Conservation (phyloP, 2,113 vertebrate species). For the Cinclus mexicanus region DNA sequence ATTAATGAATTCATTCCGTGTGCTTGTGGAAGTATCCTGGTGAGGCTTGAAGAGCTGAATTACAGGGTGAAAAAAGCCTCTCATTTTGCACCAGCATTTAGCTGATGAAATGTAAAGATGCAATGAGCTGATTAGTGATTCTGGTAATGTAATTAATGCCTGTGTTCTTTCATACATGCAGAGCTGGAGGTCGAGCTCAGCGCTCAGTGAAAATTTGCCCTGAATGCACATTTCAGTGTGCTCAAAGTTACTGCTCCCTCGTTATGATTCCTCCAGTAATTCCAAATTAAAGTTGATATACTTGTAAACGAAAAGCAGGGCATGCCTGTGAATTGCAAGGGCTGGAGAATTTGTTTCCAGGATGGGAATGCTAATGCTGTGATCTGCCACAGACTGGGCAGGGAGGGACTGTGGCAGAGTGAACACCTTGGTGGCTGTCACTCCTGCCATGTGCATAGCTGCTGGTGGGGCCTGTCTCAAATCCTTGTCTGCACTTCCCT, state of each 20-base stretch:
- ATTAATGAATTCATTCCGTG: background rate
- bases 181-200: constrained; percentile 42
- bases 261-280: constrained; percentile 49
- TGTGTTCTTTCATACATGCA: constrained; percentile 38
- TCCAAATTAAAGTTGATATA: constrained; percentile 23
- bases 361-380: background rate
- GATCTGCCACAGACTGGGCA: rapidly evolving
- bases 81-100: constrained; percentile 30
- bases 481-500: background rate
- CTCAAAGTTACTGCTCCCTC: constrained; percentile 27
- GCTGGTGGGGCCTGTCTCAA: background rate
- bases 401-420: background rate
- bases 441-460: background rate
- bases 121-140: constrained; percentile 48
- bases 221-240: background rate
- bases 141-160: constrained; percentile 52
- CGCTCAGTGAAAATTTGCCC: background rate
- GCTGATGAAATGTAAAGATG: constrained; percentile 49
- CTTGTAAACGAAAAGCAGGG: constrained; percentile 39
- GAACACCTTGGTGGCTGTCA: background rate
- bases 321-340: background rate
- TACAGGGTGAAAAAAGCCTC: background rate
- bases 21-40: background rate
- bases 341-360: background rate
- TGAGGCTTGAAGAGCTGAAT: constrained; percentile 14